phyloP scores from a whole-genome alignment of 2,888 invertebrate genomes.

The Seira sanloemensis region DNA sequence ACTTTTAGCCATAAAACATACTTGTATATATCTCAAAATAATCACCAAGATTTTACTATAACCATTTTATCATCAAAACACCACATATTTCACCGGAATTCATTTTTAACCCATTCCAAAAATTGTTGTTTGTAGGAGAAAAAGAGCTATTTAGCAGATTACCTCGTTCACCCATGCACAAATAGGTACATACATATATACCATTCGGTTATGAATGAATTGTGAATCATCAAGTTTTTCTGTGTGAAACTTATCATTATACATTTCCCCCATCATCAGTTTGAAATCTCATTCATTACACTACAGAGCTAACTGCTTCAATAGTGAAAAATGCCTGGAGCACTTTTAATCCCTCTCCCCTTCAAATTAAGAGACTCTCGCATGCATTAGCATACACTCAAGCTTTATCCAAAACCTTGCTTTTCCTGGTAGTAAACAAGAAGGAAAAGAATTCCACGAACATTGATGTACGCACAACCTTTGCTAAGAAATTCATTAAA shows the following conservation, averaged over 20 bases:
- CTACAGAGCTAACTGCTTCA: too few species aligned
- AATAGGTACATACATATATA: too few species aligned
- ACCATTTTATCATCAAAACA: neutral
- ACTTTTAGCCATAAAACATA: too few species aligned
- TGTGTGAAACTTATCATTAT: constrained; percentile 28
- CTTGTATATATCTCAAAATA: too few species aligned
- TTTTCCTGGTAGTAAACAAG: neutral
- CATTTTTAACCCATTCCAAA: neutral
- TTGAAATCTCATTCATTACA: constrained; percentile 29
- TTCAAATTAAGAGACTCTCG: neutral
- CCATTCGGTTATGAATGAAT: constrained; percentile 5
- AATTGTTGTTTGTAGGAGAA: neutral
- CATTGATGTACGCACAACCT: too few species aligned
- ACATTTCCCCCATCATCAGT: constrained; percentile 26
- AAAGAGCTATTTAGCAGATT: constrained; percentile 48
- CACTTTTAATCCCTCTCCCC: neutral
- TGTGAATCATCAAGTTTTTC: constrained; percentile 15
- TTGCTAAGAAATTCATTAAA: neutral
- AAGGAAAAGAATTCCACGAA: neutral
- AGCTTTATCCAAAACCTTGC: neutral
- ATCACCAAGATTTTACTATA: neutral
- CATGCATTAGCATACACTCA: neutral
- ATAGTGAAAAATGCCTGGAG: too few species aligned
- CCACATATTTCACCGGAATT: neutral
- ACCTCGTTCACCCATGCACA: constrained; percentile 14